Evolutionary conservation across 2,888 invertebrate species (phyloP), one percentile per base, ranked within the genome.

Genomic region (Acronicta aceris): DNA sequence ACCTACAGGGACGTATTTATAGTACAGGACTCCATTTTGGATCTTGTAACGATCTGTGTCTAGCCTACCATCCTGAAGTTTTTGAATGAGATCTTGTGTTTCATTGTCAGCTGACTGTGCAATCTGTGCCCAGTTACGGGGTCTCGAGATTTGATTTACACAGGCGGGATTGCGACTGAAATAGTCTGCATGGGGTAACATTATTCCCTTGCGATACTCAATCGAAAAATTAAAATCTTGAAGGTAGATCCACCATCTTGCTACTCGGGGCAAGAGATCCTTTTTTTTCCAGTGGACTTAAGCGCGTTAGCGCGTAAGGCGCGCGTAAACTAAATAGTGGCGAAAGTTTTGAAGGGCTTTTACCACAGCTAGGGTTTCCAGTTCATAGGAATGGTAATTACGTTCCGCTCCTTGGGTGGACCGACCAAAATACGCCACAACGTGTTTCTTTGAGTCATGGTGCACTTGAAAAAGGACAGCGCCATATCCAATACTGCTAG

Each of bases 241-340:
- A 6, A 55, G 13, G 21, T 50, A 57, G 4, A 57, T 38, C 57
- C 57, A 50, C 27, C 27, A 27, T 6, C 27, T 27, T 27, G 27
- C 27, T 27, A 27, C 27, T 27, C 27, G 27, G 27, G 55, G 47
- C 5, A 41, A 9, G 0, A 47, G 16, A 17, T 25, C 40, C 15
- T 47, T 46, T 9, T 52, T 52, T 16, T 15, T 12, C n/a, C 27
- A 0, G 55, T 55, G 12, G 27, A 6, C 27, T 55, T 55, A 4
- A 55, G 21, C 0, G 55, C 45, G 16, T 47, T 55, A n/a, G n/a
- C n/a, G n/a, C n/a, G n/a, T n/a, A n/a, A n/a, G n/a, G n/a, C n/a
- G n/a, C n/a, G n/a, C n/a, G 16, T 47, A 55, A 13, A 51, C 45
- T 13, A 58, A 27, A 51, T 51, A 58, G 16, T 58, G 58, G 1